phyloP scores from a whole-genome alignment of 2,797 vertebrate genomes.

The Cichlasoma orientale region DNA sequence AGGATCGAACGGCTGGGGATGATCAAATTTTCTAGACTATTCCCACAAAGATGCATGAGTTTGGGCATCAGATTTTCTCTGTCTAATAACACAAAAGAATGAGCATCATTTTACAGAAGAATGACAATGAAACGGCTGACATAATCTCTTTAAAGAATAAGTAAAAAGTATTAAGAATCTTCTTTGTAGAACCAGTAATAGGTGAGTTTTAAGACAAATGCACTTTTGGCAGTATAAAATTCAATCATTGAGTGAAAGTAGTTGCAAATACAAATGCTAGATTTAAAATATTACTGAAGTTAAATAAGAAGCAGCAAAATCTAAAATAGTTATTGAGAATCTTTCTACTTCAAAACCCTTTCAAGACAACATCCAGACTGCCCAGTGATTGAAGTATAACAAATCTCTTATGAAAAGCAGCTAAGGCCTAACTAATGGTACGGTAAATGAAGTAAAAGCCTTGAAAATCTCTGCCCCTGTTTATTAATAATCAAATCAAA shows the following conservation, averaged over 20 bases:
- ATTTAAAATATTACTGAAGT: not conserved
- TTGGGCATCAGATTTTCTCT: not conserved
- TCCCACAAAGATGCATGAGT: not conserved
- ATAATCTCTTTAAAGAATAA: not conserved
- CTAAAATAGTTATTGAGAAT: not conserved
- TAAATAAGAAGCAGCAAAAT: not conserved
- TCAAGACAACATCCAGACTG: not conserved
- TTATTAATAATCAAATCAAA: not conserved
- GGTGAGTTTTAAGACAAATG: not conserved
- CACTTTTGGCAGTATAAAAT: not conserved
- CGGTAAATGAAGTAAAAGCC: not conserved
- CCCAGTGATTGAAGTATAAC: not conserved
- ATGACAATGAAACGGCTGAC: not conserved
- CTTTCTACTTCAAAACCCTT: not conserved
- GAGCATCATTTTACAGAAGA: not conserved
- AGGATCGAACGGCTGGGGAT: no score
- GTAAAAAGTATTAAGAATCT: accelerated
- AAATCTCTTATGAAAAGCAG: not conserved
- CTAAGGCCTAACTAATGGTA: not conserved
- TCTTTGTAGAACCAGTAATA: not conserved
- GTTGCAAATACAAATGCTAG: not conserved
- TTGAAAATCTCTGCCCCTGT: not conserved
- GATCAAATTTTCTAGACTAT: not conserved
- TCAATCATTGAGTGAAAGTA: not conserved
- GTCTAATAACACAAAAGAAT: not conserved